Percentiles rank a stretch among this genome's conserved stretches.
Conservation (phyloP, 2,113 vertebrate species). For the Neogale vison region DNA sequence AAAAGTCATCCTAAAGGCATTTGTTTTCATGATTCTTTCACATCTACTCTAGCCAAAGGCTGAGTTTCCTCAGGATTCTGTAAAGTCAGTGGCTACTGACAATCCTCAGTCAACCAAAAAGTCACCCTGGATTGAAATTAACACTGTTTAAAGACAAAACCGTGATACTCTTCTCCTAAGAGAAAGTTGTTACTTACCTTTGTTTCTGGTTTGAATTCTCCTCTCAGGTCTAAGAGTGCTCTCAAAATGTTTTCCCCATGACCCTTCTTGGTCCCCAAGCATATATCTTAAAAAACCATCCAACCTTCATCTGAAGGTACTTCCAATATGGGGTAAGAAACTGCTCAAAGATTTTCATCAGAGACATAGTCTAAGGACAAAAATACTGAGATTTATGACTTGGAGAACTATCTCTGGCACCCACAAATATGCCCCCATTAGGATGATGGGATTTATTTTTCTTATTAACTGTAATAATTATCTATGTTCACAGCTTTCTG, state of each 20-base stretch:
- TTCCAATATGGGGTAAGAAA: neutral
- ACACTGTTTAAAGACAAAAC: neutral
- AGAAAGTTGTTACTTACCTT: neutral
- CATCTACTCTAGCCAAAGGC: neutral
- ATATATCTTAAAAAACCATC: neutral
- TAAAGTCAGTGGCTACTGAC: neutral
- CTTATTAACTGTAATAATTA: neutral
- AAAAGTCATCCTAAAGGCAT: conserved; percentile 3
- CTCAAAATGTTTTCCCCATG: neutral
- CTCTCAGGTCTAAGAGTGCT: neutral
- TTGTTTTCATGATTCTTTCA: neutral
- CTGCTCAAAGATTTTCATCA: neutral
- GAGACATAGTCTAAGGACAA: neutral
- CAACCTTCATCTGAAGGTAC: neutral
- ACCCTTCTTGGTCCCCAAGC: neutral
- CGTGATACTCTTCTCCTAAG: neutral
- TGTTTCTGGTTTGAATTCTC: neutral
- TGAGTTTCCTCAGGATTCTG: neutral
- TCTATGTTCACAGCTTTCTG: neutral
- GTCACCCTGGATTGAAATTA: neutral
- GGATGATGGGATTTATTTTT: neutral
- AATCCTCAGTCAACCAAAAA: neutral
- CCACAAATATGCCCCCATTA: neutral
- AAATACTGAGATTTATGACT: neutral
- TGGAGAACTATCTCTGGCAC: neutral